Evolutionary conservation across 2,113 vertebrate genomes (phyloP).

Genomic region (Ciconia maguari): DNA sequence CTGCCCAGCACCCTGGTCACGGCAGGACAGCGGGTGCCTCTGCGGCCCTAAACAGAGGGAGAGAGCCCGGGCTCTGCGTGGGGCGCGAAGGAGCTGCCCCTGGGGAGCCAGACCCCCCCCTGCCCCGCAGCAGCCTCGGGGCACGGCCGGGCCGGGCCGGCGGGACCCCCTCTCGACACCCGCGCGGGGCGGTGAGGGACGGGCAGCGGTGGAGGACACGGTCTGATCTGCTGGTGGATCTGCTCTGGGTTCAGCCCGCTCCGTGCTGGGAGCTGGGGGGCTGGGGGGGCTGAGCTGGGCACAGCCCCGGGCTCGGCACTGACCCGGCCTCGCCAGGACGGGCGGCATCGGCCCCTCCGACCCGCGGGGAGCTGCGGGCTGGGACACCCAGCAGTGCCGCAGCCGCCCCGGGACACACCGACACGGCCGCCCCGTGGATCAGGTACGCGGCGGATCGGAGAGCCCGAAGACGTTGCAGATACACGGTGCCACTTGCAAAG

Average conservation of each 20-base stretch:
- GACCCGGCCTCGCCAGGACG: background rate
- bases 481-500: fast-evolving
- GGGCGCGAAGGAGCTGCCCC: background rate
- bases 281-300: background rate
- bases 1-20: background rate
- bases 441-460: fast-evolving
- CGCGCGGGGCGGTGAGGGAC: fast-evolving
- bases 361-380: fast-evolving
- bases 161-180: too few species aligned
- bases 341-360: background rate
- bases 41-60: background rate
- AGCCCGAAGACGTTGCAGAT: fast-evolving
- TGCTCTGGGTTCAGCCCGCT: background rate
- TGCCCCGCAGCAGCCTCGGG: background rate
- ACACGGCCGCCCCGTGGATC: fast-evolving
- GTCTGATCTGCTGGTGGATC: too few species aligned
- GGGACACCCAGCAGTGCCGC: background rate
- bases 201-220: background rate
- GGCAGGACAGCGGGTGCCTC: background rate
- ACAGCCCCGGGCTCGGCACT: background rate
- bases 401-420: fast-evolving
- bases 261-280: fast-evolving
- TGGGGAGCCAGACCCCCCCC: background rate
- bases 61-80: background rate
- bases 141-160: background rate